A percentile compares a stretch with the other conserved stretches of the same genome.
Evolutionary conservation across 2,888 invertebrate genomes (phyloP).

Genomic region (Drosophila nigricruria): DNA sequence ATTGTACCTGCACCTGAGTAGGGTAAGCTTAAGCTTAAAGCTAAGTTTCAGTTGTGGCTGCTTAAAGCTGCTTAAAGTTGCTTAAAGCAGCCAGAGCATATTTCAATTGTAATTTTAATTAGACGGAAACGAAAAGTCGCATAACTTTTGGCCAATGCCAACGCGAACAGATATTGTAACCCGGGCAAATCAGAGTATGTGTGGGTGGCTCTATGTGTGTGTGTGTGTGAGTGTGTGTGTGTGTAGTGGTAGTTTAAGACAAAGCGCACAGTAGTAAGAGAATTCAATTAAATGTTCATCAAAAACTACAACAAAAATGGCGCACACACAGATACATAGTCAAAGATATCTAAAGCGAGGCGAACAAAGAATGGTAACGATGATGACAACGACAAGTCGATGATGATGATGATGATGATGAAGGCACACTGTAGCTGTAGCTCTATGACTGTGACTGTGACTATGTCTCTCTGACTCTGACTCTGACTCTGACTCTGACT

Average conservation of each 20-base stretch:
- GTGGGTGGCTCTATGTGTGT: neutral
- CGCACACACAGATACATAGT: conserved; percentile 40
- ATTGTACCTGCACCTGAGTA: neutral
- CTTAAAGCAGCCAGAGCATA: conserved; percentile 30
- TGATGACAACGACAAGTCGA: conserved; percentile 50
- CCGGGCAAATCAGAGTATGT: neutral
- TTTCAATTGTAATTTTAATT: conserved; percentile 75
- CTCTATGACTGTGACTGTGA: conserved; percentile 21
- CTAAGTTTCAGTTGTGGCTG: conserved; percentile 21
- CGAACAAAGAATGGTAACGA: conserved; percentile 42
- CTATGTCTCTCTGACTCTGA: conserved; percentile 10
- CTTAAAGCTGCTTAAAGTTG: neutral
- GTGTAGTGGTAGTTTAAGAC: conserved; percentile 44
- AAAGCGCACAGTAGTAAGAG: conserved; percentile 57
- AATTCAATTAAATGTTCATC: conserved; percentile 80
- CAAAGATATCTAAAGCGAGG: conserved; percentile 34
- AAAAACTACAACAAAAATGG: conserved; percentile 78
- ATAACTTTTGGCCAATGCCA: conserved; percentile 60
- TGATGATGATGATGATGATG: conserved; percentile 13
- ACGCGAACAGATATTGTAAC: conserved; percentile 32
- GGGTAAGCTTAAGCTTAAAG: conserved; percentile 28
- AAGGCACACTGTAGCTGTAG: conserved; percentile 11
- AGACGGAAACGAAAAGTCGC: conserved; percentile 61
- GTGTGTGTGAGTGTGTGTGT: conserved; percentile 26
- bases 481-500: conserved; percentile 16